Percentiles rank a stretch among this genome's conserved stretches.
Conservation (phyloP, 2,797 vertebrate species). For the Cirrhinus mrigala region DNA sequence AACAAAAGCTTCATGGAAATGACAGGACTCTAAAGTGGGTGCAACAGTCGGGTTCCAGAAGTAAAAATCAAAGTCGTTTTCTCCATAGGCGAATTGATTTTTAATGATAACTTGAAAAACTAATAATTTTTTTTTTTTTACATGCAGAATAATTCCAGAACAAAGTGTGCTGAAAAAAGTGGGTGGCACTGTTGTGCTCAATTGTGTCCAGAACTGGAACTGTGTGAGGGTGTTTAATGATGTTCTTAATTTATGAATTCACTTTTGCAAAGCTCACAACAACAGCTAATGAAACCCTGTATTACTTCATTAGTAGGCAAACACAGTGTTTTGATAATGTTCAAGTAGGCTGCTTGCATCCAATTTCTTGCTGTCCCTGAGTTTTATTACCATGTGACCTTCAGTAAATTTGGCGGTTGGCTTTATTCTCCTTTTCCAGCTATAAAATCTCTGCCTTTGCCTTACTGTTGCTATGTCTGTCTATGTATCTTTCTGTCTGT, state of each 20-base stretch:
- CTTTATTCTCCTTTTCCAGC: constrained; percentile 37
- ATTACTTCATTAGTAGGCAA: constrained; percentile 43
- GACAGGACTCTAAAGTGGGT: not conserved
- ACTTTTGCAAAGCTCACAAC: not conserved
- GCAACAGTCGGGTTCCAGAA: not conserved
- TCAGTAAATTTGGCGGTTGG: not conserved
- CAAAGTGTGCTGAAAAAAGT: not conserved
- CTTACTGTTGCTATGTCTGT: constrained; percentile 67
- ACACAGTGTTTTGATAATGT: constrained; percentile 22
- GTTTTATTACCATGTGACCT: constrained; percentile 25
- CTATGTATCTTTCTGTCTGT: constrained; percentile 61
- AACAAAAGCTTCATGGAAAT: not conserved
- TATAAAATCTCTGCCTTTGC: constrained; percentile 62
- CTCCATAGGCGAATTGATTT: not conserved
- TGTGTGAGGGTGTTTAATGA: constrained; percentile 13
- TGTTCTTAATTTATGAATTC: constrained; percentile 25
- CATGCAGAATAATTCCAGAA: not conserved
- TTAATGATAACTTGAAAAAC: not conserved
- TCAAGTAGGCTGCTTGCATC: not conserved
- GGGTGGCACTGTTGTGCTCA: not conserved
- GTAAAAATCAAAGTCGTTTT: not conserved
- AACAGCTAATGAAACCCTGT: constrained; percentile 8
- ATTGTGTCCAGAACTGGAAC: not conserved
- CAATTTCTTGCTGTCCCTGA: constrained; percentile 1
- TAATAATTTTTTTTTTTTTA: no score